Conservation (phyloP, 1,140 invertebrate genomes). For the Hyles euphorbiae region DNA sequence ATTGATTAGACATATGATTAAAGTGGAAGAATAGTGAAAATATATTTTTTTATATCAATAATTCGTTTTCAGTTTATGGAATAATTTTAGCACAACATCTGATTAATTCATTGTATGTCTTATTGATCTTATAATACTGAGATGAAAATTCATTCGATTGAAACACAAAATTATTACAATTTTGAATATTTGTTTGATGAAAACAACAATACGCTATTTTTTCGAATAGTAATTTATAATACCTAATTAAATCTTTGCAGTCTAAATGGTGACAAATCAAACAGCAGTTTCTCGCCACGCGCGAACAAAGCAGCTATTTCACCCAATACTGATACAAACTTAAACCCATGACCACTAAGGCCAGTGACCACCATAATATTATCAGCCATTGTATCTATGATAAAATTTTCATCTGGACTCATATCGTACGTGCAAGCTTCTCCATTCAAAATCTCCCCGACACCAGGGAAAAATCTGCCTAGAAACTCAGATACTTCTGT, state of each 20-base stretch:
- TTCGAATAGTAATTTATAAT: not conserved
- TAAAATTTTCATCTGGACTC: constrained; percentile 11
- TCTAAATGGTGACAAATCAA: constrained; percentile 6
- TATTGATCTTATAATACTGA: too few species aligned
- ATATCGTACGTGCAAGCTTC: constrained; percentile 10
- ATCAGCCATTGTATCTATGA: constrained; percentile 5
- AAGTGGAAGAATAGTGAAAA: too few species aligned
- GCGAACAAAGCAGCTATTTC: constrained; percentile 9
- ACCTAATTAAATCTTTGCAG: constrained; percentile 4
- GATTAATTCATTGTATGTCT: too few species aligned
- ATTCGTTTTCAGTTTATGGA: too few species aligned
- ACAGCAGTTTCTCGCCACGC: not conserved
- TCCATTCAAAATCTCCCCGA: not conserved
- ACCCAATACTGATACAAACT: constrained; percentile 9
- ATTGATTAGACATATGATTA: too few species aligned
- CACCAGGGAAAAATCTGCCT: not conserved
- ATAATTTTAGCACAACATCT: too few species aligned
- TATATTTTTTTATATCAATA: too few species aligned
- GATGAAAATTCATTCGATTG: too few species aligned
- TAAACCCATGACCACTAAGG: constrained; percentile 12
- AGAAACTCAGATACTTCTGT: constrained; percentile 1
- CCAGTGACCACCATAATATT: constrained; percentile 3
- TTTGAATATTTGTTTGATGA: too few species aligned
- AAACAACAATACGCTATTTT: too few species aligned
- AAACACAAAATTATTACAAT: too few species aligned